Evolutionary conservation across 2,888 invertebrate species (phyloP).

Genomic region (Nephrotoma guestfalica): DNA sequence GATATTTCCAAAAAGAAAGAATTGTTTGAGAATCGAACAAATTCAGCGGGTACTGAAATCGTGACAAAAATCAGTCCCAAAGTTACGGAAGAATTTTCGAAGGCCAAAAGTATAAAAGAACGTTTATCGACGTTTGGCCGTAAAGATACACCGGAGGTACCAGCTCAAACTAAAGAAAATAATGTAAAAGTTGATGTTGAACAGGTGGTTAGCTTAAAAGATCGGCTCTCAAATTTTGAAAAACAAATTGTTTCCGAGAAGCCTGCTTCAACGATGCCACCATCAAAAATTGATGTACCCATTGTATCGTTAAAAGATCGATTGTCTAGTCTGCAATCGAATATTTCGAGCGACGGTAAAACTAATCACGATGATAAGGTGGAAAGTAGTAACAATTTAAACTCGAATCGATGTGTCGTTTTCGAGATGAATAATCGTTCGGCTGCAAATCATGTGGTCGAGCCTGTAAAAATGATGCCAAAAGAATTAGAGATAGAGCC

Average conservation of each 20-base stretch:
- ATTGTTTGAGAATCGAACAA: conserved; percentile 50
- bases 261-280: conserved; percentile 3
- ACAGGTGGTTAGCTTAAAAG: conserved; percentile 36
- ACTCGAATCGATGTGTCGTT: neutral
- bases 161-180: conserved; percentile 27
- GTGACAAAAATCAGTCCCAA: conserved; percentile 16
- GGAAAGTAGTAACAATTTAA: neutral
- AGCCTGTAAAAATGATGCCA: neutral
- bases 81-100: conserved; percentile 41
- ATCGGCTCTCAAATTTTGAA: conserved; percentile 46
- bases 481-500: neutral
- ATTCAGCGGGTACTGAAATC: conserved; percentile 10
- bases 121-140: conserved; percentile 38
- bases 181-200: conserved; percentile 37
- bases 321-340: conserved; percentile 28
- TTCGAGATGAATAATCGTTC: conserved; percentile 32
- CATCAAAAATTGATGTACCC: conserved; percentile 19
- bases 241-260: conserved; percentile 30
- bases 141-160: conserved; percentile 13
- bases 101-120: conserved; percentile 56
- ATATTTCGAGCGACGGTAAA: conserved; percentile 9
- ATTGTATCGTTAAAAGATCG: conserved; percentile 31
- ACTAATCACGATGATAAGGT: neutral
- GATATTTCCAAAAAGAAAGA: conserved; percentile 69
- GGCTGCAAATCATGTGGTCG: neutral